Evolutionary conservation across 2,113 vertebrate species (phyloP).

Genomic region (Athene noctua): DNA sequence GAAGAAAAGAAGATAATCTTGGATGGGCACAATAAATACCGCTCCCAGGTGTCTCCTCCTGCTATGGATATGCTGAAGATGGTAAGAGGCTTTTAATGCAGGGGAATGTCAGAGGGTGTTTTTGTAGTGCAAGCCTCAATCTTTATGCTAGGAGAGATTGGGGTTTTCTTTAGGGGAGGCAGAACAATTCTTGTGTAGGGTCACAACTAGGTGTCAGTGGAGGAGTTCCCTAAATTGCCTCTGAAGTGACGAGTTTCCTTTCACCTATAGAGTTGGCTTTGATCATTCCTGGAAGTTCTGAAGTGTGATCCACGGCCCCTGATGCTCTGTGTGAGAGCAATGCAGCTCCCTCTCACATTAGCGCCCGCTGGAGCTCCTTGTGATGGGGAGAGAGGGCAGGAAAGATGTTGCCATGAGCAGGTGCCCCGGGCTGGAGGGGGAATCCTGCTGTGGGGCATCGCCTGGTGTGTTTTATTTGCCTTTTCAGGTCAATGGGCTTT

Average conservation of each 20-base stretch:
- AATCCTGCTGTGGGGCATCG: background rate
- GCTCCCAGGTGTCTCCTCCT: slow-evolving; percentile 59
- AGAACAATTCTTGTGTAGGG: background rate
- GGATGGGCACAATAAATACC: slow-evolving; percentile 73
- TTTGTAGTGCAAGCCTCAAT: fast-evolving
- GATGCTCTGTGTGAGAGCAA: background rate
- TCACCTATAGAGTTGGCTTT: background rate
- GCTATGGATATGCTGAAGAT: slow-evolving; percentile 74
- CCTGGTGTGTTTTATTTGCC: background rate
- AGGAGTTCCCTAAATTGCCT: background rate
- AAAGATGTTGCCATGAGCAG: background rate
- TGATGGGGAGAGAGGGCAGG: background rate
- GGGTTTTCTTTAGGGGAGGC: background rate
- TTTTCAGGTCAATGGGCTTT: background rate
- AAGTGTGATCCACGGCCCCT: background rate
- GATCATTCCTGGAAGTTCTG: background rate
- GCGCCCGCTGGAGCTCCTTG: background rate
- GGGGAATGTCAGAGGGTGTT: background rate
- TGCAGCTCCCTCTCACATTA: fast-evolving
- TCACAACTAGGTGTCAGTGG: fast-evolving
- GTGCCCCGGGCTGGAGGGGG: background rate
- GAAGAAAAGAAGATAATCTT: slow-evolving; percentile 67
- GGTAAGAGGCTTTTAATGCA: slow-evolving; percentile 63
- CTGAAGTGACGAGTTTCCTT: background rate
- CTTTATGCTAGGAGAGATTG: background rate